Conservation (phyloP, 2,888 invertebrate genomes). For the Scaptomyza caliginosa region DNA sequence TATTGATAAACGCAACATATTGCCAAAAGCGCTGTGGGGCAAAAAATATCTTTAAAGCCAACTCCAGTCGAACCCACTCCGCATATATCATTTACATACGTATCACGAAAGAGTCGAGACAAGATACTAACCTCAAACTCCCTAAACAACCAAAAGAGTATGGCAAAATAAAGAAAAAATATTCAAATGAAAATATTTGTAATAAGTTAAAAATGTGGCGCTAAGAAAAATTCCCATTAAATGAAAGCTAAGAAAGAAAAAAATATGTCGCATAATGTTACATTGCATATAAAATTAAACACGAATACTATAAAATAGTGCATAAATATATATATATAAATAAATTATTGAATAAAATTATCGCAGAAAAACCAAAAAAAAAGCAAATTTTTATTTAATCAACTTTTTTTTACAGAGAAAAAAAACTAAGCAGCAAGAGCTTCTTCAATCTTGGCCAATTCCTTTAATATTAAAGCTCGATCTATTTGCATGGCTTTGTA, state of each 20-base stretch:
- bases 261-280: conserved; percentile 72
- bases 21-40: conserved; percentile 56
- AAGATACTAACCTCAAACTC: conserved; percentile 18
- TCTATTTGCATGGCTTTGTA: conserved; percentile 23
- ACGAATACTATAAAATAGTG: conserved; percentile 81
- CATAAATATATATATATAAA: conserved; percentile 74
- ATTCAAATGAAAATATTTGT: conserved; percentile 10
- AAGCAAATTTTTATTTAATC: conserved; percentile 2
- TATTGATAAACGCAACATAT: conserved; percentile 22
- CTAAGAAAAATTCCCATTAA: conserved; percentile 2
- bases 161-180: conserved; percentile 1
- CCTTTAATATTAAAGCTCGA: conserved; percentile 20
- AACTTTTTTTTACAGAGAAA: conserved; percentile 9
- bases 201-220: conserved; percentile 3
- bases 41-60: conserved; percentile 1
- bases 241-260: background rate
- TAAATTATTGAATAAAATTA: conserved; percentile 79
- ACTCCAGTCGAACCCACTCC: conserved; percentile 4
- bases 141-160: background rate
- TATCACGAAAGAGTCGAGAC: conserved; percentile 45
- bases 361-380: conserved; percentile 56
- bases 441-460: conserved; percentile 4
- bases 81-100: conserved; percentile 75
- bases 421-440: background rate
- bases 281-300: conserved; percentile 67